phyloP scores from a whole-genome alignment of 1,140 invertebrate species.

The Drosophila takahashii region DNA sequence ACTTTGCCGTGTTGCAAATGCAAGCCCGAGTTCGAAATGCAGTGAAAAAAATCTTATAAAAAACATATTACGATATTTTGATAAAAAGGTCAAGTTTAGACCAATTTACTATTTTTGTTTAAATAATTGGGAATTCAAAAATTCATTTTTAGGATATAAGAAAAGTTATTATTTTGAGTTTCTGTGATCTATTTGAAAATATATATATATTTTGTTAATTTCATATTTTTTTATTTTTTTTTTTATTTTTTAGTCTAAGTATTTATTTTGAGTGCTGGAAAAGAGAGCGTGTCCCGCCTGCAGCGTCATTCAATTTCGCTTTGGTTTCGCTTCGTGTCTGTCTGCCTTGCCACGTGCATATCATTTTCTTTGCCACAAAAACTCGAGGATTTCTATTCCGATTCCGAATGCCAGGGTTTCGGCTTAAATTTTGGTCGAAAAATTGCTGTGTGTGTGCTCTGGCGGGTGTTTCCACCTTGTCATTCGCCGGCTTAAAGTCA shows the following conservation, averaged over 20 bases:
- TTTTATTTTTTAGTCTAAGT: background rate
- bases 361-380: conserved; percentile 32
- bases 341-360: conserved; percentile 47
- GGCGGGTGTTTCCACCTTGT: conserved; percentile 24
- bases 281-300: conserved; percentile 25
- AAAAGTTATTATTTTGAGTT: too few relatives aligned
- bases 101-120: too few relatives aligned
- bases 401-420: background rate
- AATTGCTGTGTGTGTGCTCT: conserved; percentile 4
- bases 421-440: conserved; percentile 44
- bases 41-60: conserved; percentile 4
- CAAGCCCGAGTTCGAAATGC: background rate
- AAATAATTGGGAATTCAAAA: background rate
- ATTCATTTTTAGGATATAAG: background rate
- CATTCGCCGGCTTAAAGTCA: conserved; percentile 50
- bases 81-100: too few relatives aligned
- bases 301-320: conserved; percentile 51
- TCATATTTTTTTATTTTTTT: too few relatives aligned
- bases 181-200: too few relatives aligned
- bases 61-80: background rate
- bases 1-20: conserved; percentile 52
- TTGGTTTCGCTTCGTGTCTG: conserved; percentile 46
- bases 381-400: conserved; percentile 18
- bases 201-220: background rate
- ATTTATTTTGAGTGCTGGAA: background rate